Percentiles rank a stretch among this genome's conserved stretches.
Evolutionary conservation across 2,797 vertebrate genomes (phyloP).

Genomic region (Balearica regulorum): DNA sequence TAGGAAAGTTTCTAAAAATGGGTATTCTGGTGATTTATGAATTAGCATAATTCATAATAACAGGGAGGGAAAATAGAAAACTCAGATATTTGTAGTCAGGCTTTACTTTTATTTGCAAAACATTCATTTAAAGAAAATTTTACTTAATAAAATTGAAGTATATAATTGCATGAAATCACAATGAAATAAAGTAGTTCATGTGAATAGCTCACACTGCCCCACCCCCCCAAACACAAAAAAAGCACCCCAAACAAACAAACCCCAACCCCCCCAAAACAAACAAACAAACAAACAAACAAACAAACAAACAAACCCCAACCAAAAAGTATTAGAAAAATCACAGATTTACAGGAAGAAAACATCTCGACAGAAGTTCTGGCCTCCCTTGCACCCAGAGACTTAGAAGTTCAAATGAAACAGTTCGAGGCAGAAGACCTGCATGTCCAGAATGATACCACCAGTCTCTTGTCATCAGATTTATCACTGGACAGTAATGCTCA

Average conservation of each 20-base stretch:
- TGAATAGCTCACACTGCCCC: background rate
- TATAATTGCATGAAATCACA: background rate
- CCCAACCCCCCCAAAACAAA: no score
- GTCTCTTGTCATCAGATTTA: background rate
- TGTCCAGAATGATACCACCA: background rate
- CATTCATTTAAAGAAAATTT: background rate
- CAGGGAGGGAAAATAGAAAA: background rate
- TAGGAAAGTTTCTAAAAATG: background rate
- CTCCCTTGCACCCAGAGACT: background rate
- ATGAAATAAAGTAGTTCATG: background rate
- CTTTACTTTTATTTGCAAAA: background rate
- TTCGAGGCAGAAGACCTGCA: background rate
- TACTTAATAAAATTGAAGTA: background rate
- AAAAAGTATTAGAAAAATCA: background rate
- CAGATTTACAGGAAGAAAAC: background rate
- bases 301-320: no score
- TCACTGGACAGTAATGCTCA: background rate
- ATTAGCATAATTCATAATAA: background rate
- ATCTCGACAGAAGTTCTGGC: background rate
- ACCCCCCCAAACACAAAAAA: no score
- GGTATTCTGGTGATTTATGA: background rate
- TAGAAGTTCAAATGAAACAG: background rate
- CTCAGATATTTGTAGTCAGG: background rate
- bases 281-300: no score
- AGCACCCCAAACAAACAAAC: no score